A percentile compares a stretch with the other conserved stretches of the same genome.
These are phyloP conservation scores for Lethenteron reissneri DNA, from an alignment of 2,113 vertebrate species.

Conservation along the genomic window DNA sequence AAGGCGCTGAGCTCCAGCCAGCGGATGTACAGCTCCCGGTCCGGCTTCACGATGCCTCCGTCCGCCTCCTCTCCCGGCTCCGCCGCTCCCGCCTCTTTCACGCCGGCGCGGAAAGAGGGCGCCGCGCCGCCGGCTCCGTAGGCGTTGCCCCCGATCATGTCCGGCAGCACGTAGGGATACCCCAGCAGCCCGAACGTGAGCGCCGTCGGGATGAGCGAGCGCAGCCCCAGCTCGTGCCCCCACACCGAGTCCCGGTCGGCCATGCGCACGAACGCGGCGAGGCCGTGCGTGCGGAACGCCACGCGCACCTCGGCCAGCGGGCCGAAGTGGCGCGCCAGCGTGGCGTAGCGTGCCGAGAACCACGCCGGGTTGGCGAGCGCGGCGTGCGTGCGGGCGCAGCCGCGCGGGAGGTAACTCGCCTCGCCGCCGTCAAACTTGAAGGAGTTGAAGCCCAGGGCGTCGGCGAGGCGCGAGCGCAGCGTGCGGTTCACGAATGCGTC, in stretches of 20 bases:
- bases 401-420: slow-evolving; percentile 57
- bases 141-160: slow-evolving; percentile 63
- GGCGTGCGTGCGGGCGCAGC: slow-evolving; percentile 47
- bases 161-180: slow-evolving; percentile 56
- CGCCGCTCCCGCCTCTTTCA: too few relatives aligned
- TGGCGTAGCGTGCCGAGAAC: slow-evolving; percentile 63
- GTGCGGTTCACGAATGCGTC: slow-evolving; percentile 68
- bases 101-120: not conserved
- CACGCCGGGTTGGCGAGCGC: slow-evolving; percentile 51
- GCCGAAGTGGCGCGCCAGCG: slow-evolving; percentile 68
- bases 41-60: slow-evolving; percentile 24
- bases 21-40: slow-evolving; percentile 77
- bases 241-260: slow-evolving; percentile 74
- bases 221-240: slow-evolving; percentile 71
- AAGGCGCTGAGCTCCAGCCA: slow-evolving; percentile 86
- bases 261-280: slow-evolving; percentile 71
- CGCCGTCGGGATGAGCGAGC: slow-evolving; percentile 71
- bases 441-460: slow-evolving; percentile 27
- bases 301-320: slow-evolving; percentile 55
- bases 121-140: slow-evolving; percentile 11
- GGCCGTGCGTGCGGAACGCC: slow-evolving; percentile 75
- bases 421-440: slow-evolving; percentile 87
- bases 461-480: slow-evolving; percentile 43
- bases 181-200: slow-evolving; percentile 80
- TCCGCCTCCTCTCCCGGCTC: slow-evolving; percentile 22